A percentile compares a stretch with the other conserved stretches of the same genome.
These are phyloP conservation scores for Drosophila sp. DNA, from an alignment of 1,140 invertebrate species.

Conservation along the genomic window DNA sequence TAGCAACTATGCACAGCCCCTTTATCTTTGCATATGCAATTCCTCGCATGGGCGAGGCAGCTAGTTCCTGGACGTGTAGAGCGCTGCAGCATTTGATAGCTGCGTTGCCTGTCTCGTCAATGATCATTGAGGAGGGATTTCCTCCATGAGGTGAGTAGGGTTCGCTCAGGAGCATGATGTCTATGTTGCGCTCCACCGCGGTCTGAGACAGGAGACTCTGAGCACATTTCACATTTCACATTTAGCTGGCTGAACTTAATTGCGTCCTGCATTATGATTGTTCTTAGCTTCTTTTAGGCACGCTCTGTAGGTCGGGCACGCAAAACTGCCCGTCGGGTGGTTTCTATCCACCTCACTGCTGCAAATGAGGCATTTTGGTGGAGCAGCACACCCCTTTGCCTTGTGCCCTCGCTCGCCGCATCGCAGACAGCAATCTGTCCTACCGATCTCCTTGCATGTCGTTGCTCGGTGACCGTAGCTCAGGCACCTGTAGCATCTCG, in stretches of 20 bases:
- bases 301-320: neutral
- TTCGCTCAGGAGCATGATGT: neutral
- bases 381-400: too few relatives aligned
- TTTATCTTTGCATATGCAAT: neutral
- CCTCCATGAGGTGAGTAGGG: neutral
- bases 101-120: neutral
- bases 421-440: neutral
- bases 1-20: slow-evolving; percentile 1
- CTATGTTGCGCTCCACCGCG: neutral
- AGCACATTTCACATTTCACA: neutral
- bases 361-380: too few relatives aligned
- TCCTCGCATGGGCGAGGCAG: neutral
- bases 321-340: neutral
- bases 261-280: neutral
- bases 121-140: neutral
- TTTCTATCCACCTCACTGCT: slow-evolving; percentile 1
- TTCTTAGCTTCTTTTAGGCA: neutral
- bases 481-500: neutral
- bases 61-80: neutral
- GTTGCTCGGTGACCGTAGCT: slow-evolving; percentile 2
- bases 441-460: neutral
- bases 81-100: neutral
- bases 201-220: neutral
- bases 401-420: neutral
- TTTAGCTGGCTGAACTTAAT: neutral